A percentile compares a stretch with the other conserved stretches of the same genome.
These are phyloP conservation scores for Vireo griseus DNA, from an alignment of 2,797 vertebrate genomes.

Conservation along the genomic window DNA sequence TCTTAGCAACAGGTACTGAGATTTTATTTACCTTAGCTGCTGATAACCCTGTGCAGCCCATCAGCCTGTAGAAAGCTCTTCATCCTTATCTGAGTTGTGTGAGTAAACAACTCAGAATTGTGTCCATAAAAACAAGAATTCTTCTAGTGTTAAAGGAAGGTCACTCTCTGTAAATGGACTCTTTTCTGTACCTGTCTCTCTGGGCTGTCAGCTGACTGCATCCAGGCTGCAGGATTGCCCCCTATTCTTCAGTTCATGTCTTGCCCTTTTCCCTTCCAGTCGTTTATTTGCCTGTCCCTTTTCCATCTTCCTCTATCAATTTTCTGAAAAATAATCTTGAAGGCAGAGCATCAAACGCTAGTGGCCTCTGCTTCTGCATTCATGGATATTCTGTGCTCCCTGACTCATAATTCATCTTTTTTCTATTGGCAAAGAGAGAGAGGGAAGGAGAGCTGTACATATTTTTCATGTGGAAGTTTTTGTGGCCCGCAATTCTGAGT, in stretches of 20 bases:
- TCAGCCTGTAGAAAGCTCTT: not conserved
- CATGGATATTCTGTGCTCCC: not conserved
- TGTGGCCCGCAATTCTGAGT: not conserved
- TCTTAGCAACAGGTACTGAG: not conserved
- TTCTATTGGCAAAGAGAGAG: not conserved
- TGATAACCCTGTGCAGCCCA: not conserved
- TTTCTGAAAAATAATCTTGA: not conserved
- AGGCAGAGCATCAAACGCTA: not conserved
- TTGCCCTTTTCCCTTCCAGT: not conserved
- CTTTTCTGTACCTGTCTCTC: not conserved
- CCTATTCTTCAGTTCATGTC: not conserved
- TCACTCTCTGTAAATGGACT: not conserved
- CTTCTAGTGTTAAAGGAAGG: not conserved
- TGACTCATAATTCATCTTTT: not conserved
- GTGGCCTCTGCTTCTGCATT: not conserved
- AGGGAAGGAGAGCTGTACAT: not conserved
- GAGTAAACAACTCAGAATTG: not conserved
- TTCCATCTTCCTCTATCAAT: not conserved
- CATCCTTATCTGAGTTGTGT: not conserved
- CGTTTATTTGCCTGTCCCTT: not conserved
- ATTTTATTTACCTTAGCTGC: not conserved
- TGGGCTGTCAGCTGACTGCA: not conserved
- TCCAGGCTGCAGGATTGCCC: not conserved
- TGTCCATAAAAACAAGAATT: not conserved
- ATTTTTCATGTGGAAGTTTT: constrained; percentile 36